A percentile compares a stretch with the other conserved stretches of the same genome.
Evolutionary conservation across 2,113 vertebrate genomes (phyloP).

Genomic region (mouse (Mus musculus)): DNA sequence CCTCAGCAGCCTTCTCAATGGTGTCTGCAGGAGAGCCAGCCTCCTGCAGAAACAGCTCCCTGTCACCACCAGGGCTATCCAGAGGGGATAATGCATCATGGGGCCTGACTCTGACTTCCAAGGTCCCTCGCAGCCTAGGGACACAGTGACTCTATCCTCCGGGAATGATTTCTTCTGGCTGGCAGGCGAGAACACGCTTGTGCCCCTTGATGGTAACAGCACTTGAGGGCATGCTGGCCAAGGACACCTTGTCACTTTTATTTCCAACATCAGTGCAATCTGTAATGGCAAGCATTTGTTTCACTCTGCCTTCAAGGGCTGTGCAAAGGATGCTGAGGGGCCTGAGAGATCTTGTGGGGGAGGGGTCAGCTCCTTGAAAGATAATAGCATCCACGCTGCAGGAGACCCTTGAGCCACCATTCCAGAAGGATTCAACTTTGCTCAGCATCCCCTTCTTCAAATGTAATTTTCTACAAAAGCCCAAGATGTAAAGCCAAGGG

Average conservation of each 20-base stretch:
- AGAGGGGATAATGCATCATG: not conserved
- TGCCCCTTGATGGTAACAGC: not conserved
- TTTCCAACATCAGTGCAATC: constrained; percentile 4
- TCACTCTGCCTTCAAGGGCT: not conserved
- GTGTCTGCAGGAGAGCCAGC: not conserved
- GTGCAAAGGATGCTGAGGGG: not conserved
- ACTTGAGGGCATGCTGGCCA: not conserved
- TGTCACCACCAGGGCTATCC: not conserved
- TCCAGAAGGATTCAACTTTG: not conserved
- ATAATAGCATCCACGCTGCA: not conserved
- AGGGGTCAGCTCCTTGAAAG: not conserved
- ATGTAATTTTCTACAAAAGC: not conserved
- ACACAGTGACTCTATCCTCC: not conserved
- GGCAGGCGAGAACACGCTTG: not conserved
- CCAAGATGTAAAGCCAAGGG: not conserved
- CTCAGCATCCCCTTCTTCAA: constrained; percentile 18
- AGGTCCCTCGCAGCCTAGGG: not conserved
- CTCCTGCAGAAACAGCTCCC: not conserved
- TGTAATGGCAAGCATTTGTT: constrained; percentile 3
- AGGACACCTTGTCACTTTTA: constrained; percentile 41
- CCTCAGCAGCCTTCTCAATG: not conserved
- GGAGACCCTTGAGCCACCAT: not conserved
- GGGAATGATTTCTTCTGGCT: not conserved
- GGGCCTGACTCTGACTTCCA: not conserved
- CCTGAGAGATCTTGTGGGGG: no score